Conservation (phyloP, 2,113 vertebrate species). For the Hepsetus odoe region DNA sequence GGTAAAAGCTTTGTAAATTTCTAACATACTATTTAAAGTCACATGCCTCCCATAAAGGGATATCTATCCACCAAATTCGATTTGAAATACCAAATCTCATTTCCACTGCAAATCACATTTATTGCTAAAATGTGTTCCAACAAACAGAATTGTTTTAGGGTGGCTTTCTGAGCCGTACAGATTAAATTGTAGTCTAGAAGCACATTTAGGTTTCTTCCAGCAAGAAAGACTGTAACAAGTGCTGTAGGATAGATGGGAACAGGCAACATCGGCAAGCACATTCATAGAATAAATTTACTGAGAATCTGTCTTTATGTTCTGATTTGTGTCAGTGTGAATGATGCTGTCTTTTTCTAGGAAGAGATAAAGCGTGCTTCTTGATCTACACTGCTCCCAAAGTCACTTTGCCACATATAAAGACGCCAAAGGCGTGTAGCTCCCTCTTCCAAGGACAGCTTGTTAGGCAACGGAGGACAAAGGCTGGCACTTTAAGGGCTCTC, state of each 20-base stretch:
- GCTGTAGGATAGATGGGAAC: background rate
- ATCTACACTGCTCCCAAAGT: slow-evolving; percentile 4
- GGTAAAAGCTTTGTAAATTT: background rate
- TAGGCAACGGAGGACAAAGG: slow-evolving; percentile 14
- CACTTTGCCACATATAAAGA: slow-evolving; percentile 19
- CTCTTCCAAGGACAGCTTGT: slow-evolving; percentile 7
- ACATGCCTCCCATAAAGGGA: slow-evolving; percentile 4
- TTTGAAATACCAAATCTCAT: slow-evolving; percentile 24
- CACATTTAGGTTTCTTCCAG: background rate
- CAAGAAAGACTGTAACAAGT: background rate
- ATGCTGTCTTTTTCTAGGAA: background rate
- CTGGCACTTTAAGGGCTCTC: slow-evolving; percentile 1
- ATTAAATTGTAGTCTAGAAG: background rate
- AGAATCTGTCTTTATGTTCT: background rate
- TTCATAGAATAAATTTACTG: background rate
- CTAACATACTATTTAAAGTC: background rate
- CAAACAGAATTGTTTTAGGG: background rate
- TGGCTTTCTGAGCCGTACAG: background rate
- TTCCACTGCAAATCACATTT: background rate
- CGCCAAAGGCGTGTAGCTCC: background rate
- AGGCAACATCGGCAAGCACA: background rate
- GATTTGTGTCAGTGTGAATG: background rate
- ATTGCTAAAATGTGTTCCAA: background rate
- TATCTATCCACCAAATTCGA: slow-evolving; percentile 4
- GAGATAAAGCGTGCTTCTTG: background rate